phyloP scores from a whole-genome alignment of 2,113 vertebrate genomes.

The Zootoca vivipara region DNA sequence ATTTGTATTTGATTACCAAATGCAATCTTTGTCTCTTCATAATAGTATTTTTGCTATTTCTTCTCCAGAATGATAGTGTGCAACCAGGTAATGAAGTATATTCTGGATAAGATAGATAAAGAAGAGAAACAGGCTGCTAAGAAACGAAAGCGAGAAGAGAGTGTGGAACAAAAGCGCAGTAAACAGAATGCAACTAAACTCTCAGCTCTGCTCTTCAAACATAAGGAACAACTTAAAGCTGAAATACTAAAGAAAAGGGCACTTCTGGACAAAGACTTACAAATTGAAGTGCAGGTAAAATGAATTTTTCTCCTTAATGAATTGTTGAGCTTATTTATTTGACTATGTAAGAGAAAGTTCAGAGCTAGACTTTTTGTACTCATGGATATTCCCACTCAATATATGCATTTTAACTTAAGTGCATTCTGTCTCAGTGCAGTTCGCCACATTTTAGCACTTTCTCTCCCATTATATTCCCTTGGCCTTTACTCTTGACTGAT shows the following conservation, averaged over 20 bases:
- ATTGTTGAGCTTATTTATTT: constrained; percentile 11
- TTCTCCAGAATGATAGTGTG: constrained; percentile 94
- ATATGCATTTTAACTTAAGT: neutral
- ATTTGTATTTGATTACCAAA: neutral
- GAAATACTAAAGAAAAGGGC: constrained; percentile 97
- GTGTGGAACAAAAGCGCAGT: constrained; percentile 95
- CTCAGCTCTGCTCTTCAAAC: constrained; percentile 95
- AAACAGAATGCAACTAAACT: constrained; percentile 95
- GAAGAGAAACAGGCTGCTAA: constrained; percentile 97
- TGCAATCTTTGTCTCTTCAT: neutral
- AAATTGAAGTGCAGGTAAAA: constrained; percentile 94
- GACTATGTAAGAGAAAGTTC: neutral
- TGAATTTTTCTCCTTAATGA: neutral
- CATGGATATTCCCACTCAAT: neutral
- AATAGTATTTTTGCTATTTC: constrained; percentile 4
- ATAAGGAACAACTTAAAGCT: constrained; percentile 96
- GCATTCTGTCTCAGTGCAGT: neutral
- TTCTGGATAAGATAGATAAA: constrained; percentile 98
- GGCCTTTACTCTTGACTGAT: neutral
- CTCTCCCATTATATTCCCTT: neutral
- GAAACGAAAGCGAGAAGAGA: constrained; percentile 95
- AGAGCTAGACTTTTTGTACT: neutral
- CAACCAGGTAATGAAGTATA: constrained; percentile 99
- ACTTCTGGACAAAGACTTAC: constrained; percentile 95
- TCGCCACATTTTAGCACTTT: neutral